Evolutionary conservation across 2,113 vertebrate species (phyloP), one percentile per base, ranked within the genome.

Genomic region (Phalacrocorax carbo): DNA sequence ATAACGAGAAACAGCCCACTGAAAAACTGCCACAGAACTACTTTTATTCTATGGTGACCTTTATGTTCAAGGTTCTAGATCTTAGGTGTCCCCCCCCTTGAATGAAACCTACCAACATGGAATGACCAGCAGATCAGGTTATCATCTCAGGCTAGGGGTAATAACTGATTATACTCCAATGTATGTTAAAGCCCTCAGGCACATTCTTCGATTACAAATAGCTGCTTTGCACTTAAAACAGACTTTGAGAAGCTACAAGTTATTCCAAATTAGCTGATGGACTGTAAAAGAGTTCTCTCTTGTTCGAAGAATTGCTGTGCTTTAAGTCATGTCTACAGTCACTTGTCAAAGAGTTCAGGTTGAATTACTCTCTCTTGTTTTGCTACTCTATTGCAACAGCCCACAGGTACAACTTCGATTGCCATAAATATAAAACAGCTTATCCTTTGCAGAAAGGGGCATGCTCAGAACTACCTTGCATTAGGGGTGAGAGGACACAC

Each of bases 321-420:
- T 92, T 85, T 34, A 72, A 82, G 46, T 38, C 29, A 42, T 3
- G 9, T 14, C 65, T 46, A 36, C 18, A 49, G 27, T 49, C 26
- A 19, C 22, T 25, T 12, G 10, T 27, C 44, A 71, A 58, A 79
- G 40, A 70, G 34, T 54, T 62, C 65, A 36, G 15, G 36, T 5
- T 54, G 57, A 90, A 54, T 11, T 21, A 11, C 32, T 44, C 48
- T 7, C 10, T 32, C 25, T 15, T 57, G 34, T 46, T 64, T 19
- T 75, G 51, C n/a, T 32, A 13, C 10, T 34, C 49, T 34, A 17
- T 0, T 75, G 69, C 32, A 46, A 29, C 19, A 69, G 15, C 18
- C 70, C 48, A 26, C 60, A 27, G 0, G 2, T 2, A 14, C 44
- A 52, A 13, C 26, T 25, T 12, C 2, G 20, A 14, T 0, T 49